Conservation (phyloP, 2,797 vertebrate species). For the Tenualosa thibaudeaui region DNA sequence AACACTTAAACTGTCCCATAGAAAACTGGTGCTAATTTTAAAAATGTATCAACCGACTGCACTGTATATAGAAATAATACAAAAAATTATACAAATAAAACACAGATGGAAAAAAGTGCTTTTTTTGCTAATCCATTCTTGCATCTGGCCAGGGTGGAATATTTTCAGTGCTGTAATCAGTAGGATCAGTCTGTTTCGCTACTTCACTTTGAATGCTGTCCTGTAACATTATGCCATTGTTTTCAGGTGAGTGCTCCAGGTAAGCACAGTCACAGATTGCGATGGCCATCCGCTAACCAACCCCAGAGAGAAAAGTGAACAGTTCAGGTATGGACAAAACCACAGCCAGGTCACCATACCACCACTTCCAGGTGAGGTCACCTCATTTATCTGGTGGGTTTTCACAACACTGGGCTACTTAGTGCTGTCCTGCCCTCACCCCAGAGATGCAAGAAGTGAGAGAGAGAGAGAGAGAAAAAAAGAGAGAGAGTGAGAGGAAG, state of each 20-base stretch:
- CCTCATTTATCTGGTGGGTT: not conserved
- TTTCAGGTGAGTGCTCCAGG: not conserved
- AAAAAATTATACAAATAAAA: conserved; percentile 19
- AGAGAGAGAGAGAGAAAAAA: not conserved
- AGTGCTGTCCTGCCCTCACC: not conserved
- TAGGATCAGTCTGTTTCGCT: not conserved
- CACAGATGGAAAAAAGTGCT: not conserved
- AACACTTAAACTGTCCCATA: not conserved
- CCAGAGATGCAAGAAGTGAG: not conserved
- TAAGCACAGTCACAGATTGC: not conserved
- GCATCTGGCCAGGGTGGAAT: conserved; percentile 5
- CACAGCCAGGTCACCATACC: not conserved
- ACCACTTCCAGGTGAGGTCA: not conserved
- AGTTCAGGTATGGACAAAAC: not conserved
- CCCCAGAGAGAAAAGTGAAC: not conserved
- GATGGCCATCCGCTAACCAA: not conserved
- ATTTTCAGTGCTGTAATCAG: not conserved
- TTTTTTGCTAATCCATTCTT: not conserved
- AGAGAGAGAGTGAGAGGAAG: not conserved
- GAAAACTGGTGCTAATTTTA: not conserved
- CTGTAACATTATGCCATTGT: not conserved
- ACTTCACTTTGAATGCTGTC: not conserved
- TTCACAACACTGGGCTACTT: not conserved
- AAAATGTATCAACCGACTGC: not conserved
- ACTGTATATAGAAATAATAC: too few species aligned